Percentiles rank a stretch among this genome's conserved stretches.
Evolutionary conservation across 1,140 invertebrate species (phyloP).

Genomic region (Anagrus nilaparvatae): DNA sequence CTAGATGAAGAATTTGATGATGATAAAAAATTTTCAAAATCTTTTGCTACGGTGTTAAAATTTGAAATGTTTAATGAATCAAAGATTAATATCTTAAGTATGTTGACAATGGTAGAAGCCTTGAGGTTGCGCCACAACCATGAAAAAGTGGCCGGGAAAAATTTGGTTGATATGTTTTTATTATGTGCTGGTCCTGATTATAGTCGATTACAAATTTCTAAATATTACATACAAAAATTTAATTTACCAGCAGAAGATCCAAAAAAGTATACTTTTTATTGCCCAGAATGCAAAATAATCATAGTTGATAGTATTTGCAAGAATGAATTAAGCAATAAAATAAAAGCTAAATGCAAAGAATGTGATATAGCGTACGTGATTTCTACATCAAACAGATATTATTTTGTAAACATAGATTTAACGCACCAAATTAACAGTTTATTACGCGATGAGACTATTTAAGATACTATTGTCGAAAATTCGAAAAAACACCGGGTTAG

Average conservation of each 20-base stretch:
- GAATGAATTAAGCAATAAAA: slow-evolving; percentile 2
- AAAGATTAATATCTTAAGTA: slow-evolving; percentile 12
- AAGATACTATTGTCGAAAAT: slow-evolving; percentile 9
- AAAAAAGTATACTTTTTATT: slow-evolving; percentile 16
- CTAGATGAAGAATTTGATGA: background rate
- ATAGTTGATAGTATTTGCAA: slow-evolving; percentile 10
- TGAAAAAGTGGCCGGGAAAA: slow-evolving; percentile 11
- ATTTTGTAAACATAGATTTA: slow-evolving; percentile 15
- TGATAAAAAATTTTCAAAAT: background rate
- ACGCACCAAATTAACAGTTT: slow-evolving; percentile 14
- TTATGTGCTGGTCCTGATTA: slow-evolving; percentile 16
- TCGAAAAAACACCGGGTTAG: background rate
- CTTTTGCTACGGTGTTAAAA: background rate
- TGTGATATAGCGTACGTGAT: slow-evolving; percentile 12
- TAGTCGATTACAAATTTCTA: slow-evolving; percentile 13
- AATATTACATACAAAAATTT: slow-evolving; percentile 14
- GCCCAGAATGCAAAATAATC: slow-evolving; percentile 8
- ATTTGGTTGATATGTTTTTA: slow-evolving; percentile 12
- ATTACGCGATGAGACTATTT: slow-evolving; percentile 8
- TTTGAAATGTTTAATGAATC: slow-evolving; percentile 17
- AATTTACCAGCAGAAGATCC: slow-evolving; percentile 9
- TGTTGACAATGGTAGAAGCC: slow-evolving; percentile 15
- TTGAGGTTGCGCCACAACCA: slow-evolving; percentile 14
- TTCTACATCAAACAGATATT: slow-evolving; percentile 9
- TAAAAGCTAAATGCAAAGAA: slow-evolving; percentile 4